Percentiles rank a stretch among this genome's conserved stretches.
Evolutionary conservation across 2,888 invertebrate genomes (phyloP).

Genomic region (Ormyrus thymus): DNA sequence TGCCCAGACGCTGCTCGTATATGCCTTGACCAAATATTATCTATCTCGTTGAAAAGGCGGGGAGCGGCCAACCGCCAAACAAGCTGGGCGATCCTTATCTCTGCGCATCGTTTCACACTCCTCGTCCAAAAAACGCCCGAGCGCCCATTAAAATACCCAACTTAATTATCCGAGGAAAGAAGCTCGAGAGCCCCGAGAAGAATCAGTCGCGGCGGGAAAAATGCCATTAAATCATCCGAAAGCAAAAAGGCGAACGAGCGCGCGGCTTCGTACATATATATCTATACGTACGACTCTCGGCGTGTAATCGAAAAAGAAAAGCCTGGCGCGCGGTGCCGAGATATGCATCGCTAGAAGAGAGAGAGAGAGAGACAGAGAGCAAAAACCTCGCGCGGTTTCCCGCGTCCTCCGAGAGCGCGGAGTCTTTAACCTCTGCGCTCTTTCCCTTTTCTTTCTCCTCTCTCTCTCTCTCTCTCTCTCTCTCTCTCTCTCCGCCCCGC

Average conservation of each 20-base stretch:
- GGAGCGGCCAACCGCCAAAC: too few relatives aligned
- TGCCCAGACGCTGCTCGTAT: too few relatives aligned
- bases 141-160: slow-evolving; percentile 1
- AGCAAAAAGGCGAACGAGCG: neutral
- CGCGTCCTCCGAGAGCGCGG: slow-evolving; percentile 18
- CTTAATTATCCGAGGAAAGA: neutral
- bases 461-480: slow-evolving; percentile 15
- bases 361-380: slow-evolving; percentile 28
- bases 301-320: slow-evolving; percentile 47
- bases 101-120: too few relatives aligned
- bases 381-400: slow-evolving; percentile 53
- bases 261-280: too few relatives aligned
- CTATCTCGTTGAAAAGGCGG: too few relatives aligned
- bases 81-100: neutral
- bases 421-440: slow-evolving; percentile 51
- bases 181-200: neutral
- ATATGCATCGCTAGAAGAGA: slow-evolving; percentile 32
- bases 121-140: too few relatives aligned
- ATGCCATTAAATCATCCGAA: slow-evolving; percentile 5
- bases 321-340: neutral
- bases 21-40: too few relatives aligned
- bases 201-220: slow-evolving; percentile 17
- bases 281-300: neutral
- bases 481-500: neutral
- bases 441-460: slow-evolving; percentile 30